Base-by-base conservation (phyloP, 2,113 vertebrate genomes). In the Semnornis frantzii region DNA sequence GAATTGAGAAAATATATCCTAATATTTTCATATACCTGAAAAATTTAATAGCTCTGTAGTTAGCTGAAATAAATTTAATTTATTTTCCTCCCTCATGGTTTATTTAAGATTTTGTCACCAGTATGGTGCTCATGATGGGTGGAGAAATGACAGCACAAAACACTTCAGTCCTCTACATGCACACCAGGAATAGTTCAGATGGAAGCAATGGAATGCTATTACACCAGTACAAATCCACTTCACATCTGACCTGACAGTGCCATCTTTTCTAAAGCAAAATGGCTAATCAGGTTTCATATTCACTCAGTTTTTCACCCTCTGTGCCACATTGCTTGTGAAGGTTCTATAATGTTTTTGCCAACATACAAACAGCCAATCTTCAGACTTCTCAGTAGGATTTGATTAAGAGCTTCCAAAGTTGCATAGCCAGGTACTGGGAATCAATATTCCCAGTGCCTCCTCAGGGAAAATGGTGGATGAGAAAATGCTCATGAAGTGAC, bases 1-100 rank as follows among this genome's bases (percentile, higher is more conserved):
- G 96, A 94, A 89, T 62, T 78, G 82, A 95, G 92, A 85, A 91
- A 92, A 92, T 93, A 92, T 88, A 58, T 46, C 57, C 70, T 90
- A 92, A 81, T 92, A 92, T 93, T 96, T 97, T 95, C 78, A 54
- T 33, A 70, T 74, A 92, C 87, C 84, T 91, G 66, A 91, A 89
- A 96, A 91, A 92, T 87, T 57, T 91, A 95, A 95, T 93, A 86
- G 57, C 52, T 83, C 52, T 63, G 69, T 80, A 85, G 83, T 50
- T 92, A 88, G 59, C 70, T 78, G 50, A 87, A 90, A 94, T 79
- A 75, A 96, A 96, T 91, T 72, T 71, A 96, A 96, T 91, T 72
- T 71, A 77, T 72, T 85, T 82, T 72, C 7, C 20, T 21, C 33
- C 64, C 25, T 81, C 37, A 71, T 58, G 82, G 76, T 96, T 97